Percentiles rank a stretch among this genome's conserved stretches.
Conservation (phyloP, 2,797 vertebrate species). For the Bovichtus variegatus region DNA sequence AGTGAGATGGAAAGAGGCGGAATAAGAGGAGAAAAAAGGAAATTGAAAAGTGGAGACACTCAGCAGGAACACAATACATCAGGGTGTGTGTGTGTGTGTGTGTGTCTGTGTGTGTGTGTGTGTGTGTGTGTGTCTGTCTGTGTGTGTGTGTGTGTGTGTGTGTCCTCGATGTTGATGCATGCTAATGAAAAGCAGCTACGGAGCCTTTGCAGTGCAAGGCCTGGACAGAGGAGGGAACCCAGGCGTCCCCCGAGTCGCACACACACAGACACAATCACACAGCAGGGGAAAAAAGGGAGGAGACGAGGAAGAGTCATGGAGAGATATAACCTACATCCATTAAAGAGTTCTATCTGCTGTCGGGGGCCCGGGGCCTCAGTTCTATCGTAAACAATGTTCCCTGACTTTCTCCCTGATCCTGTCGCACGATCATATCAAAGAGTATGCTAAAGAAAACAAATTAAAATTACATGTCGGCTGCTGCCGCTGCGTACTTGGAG, state of each 20-base stretch:
- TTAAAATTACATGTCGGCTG: constrained; percentile 62
- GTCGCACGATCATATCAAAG: constrained; percentile 61
- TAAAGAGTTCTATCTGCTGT: constrained; percentile 52
- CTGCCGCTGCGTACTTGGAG: constrained; percentile 31
- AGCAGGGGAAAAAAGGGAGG: constrained; percentile 42
- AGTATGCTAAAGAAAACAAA: constrained; percentile 57
- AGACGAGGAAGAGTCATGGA: constrained; percentile 58
- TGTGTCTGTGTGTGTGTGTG: constrained; percentile 8
- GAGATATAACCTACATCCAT: constrained; percentile 76
- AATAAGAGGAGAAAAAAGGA: constrained; percentile 21
- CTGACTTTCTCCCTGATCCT: constrained; percentile 46
- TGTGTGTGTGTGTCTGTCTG: constrained; percentile 10
- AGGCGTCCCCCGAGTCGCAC: constrained; percentile 59
- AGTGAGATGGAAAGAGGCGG: constrained; percentile 37
- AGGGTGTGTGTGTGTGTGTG: constrained; percentile 1
- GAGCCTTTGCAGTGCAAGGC: constrained; percentile 28
- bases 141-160: background rate
- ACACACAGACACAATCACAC: constrained; percentile 26
- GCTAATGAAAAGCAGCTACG: constrained; percentile 76
- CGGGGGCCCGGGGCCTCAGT: constrained; percentile 60
- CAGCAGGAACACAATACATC: constrained; percentile 32
- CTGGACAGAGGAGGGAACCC: constrained; percentile 39
- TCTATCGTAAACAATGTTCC: constrained; percentile 4
- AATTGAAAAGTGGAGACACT: constrained; percentile 57
- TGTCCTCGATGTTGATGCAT: constrained; percentile 45